Conservation (phyloP, 2,797 vertebrate species). For the Percopsis omiscomaycus region DNA sequence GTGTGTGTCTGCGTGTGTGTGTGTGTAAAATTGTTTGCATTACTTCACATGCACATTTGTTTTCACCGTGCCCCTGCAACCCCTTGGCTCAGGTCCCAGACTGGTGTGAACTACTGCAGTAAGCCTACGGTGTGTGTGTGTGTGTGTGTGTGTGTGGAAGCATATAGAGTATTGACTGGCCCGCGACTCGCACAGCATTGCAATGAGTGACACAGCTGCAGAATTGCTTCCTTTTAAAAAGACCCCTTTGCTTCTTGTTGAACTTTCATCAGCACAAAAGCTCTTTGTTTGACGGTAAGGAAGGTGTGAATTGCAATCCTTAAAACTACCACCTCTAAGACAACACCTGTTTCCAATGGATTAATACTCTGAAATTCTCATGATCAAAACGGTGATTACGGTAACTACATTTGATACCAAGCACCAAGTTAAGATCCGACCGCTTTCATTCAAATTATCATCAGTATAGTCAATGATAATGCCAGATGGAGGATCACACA, state of each 20-base stretch:
- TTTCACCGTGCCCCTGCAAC: slow-evolving; percentile 21
- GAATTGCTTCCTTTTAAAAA: slow-evolving; percentile 35
- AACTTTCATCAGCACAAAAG: slow-evolving; percentile 29
- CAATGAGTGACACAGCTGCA: slow-evolving; percentile 68
- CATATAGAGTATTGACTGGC: slow-evolving; percentile 64
- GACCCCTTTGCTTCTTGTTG: slow-evolving; percentile 17
- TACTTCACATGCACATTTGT: background rate
- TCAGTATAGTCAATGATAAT: too few relatives aligned
- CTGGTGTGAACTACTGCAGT: slow-evolving; percentile 51
- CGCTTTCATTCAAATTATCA: background rate
- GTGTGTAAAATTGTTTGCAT: background rate
- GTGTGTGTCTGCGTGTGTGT: slow-evolving; percentile 1
- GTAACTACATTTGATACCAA: background rate
- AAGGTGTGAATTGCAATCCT: slow-evolving; percentile 4
- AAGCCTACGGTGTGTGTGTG: slow-evolving; percentile 34
- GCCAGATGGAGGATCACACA: background rate
- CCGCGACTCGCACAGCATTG: slow-evolving; percentile 52
- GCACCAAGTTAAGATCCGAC: background rate
- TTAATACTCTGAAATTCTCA: too few relatives aligned
- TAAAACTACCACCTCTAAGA: too few relatives aligned
- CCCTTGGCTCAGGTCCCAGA: slow-evolving; percentile 46
- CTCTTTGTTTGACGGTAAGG: slow-evolving; percentile 35
- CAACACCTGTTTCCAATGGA: background rate
- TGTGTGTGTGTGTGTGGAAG: slow-evolving; percentile 50
- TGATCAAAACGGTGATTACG: too few relatives aligned